Evolutionary conservation across 2,888 invertebrate genomes (phyloP).

Genomic region (Euclidia mi): DNA sequence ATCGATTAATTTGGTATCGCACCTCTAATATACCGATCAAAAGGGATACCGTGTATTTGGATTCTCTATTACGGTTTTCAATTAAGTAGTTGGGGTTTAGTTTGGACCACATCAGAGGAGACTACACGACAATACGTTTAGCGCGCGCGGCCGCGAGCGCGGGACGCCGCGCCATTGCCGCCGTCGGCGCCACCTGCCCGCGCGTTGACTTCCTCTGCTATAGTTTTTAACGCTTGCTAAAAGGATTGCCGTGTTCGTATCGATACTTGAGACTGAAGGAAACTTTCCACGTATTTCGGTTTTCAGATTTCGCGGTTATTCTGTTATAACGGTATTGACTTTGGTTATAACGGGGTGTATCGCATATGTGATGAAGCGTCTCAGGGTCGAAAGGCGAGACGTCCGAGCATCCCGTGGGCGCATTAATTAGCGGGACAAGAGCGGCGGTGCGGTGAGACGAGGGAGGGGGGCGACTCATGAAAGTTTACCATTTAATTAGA

Average conservation of each 20-base stretch:
- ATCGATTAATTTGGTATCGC: constrained; percentile 75
- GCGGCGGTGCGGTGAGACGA: constrained; percentile 41
- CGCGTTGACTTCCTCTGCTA: constrained; percentile 78
- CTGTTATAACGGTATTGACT: not conserved
- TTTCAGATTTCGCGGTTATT: constrained; percentile 29
- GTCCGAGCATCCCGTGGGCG: constrained; percentile 82
- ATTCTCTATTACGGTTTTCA: constrained; percentile 86
- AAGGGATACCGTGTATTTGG: constrained; percentile 85
- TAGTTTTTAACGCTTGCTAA: constrained; percentile 85
- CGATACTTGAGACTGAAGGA: constrained; percentile 72
- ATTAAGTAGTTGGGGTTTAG: constrained; percentile 87
- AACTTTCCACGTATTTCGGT: constrained; percentile 55
- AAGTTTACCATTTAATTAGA: constrained; percentile 90
- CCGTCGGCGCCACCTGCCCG: constrained; percentile 65
- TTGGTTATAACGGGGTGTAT: constrained; percentile 30
- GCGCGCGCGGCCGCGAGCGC: constrained; percentile 63
- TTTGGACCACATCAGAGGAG: constrained; percentile 80
- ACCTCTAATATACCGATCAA: constrained; percentile 77
- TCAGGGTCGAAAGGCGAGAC: constrained; percentile 61
- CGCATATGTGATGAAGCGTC: constrained; percentile 59
- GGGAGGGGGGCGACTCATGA: constrained; percentile 79
- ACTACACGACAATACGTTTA: constrained; percentile 89
- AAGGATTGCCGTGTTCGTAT: constrained; percentile 88
- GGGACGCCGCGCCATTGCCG: constrained; percentile 59
- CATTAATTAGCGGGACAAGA: constrained; percentile 85